Conservation (phyloP, 2,888 invertebrate genomes). For the Pomacea canaliculata region DNA sequence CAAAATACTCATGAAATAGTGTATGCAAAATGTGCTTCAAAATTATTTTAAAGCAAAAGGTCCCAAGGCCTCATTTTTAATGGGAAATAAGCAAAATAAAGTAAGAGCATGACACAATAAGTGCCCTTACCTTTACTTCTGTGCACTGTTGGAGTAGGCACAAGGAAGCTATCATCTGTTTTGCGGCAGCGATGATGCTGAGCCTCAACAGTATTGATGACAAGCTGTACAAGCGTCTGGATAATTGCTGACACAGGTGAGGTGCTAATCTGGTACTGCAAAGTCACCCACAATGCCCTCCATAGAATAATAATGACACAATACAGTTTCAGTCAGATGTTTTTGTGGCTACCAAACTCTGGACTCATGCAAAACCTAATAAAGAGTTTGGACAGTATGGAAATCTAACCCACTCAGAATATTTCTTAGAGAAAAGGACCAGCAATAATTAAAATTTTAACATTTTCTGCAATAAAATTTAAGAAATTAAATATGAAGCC, state of each 20-base stretch:
- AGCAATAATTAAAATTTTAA: too few relatives aligned
- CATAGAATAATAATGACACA: background rate
- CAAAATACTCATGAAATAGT: too few relatives aligned
- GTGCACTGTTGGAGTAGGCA: constrained; percentile 63
- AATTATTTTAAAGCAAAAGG: too few relatives aligned
- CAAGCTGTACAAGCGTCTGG: constrained; percentile 87
- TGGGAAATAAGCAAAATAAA: too few relatives aligned
- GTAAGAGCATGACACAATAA: background rate
- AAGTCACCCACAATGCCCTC: background rate
- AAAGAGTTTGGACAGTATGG: background rate
- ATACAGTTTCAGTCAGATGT: background rate
- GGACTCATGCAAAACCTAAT: background rate
- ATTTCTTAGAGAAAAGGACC: too few relatives aligned
- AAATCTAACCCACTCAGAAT: too few relatives aligned
- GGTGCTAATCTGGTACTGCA: constrained; percentile 67
- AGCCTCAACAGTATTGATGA: constrained; percentile 90
- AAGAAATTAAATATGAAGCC: too few relatives aligned
- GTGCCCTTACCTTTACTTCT: constrained; percentile 60
- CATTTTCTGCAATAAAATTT: too few relatives aligned
- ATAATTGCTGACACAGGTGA: constrained; percentile 64
- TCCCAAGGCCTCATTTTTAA: too few relatives aligned
- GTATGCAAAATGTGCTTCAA: too few relatives aligned
- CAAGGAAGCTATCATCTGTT: constrained; percentile 71
- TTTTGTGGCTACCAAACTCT: background rate
- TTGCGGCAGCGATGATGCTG: constrained; percentile 92